Conservation (phyloP, 2,888 invertebrate genomes). For the Pheosia tremula region DNA sequence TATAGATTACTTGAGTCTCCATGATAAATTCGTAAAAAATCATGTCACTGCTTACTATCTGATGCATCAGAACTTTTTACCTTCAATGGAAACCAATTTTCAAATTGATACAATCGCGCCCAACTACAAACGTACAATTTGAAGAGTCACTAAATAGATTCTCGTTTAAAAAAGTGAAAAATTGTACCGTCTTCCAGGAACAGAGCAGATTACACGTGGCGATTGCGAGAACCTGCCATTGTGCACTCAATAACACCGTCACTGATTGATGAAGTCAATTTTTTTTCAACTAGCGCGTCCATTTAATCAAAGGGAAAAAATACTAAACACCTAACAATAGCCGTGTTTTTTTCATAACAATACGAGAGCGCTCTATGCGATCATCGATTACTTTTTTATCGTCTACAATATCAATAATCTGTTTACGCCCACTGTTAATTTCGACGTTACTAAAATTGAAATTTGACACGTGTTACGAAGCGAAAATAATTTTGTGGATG, state of each 20-base stretch:
- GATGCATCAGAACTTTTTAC: conserved; percentile 19
- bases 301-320: conserved; percentile 68
- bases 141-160: conserved; percentile 58
- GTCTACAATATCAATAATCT: conserved; percentile 81
- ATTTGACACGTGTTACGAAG: conserved; percentile 83
- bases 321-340: conserved; percentile 76
- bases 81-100: conserved; percentile 39
- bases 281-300: conserved; percentile 72
- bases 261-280: conserved; percentile 78
- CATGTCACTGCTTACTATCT: conserved; percentile 6
- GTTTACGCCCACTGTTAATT: conserved; percentile 84
- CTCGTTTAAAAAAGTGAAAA: conserved; percentile 69
- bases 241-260: conserved; percentile 76
- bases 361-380: conserved; percentile 67
- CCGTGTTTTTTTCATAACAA: conserved; percentile 64
- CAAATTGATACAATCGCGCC: conserved; percentile 37
- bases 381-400: conserved; percentile 84
- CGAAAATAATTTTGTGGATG: conserved; percentile 80
- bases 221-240: conserved; percentile 69
- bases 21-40: background rate
- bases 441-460: conserved; percentile 82
- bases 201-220: conserved; percentile 62
- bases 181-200: conserved; percentile 71
- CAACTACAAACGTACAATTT: conserved; percentile 29
- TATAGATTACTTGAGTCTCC: background rate